Percentiles rank a stretch among this genome's conserved stretches.
Evolutionary conservation across 2,797 vertebrate genomes (phyloP).

Genomic region (Galagoides demidoff): DNA sequence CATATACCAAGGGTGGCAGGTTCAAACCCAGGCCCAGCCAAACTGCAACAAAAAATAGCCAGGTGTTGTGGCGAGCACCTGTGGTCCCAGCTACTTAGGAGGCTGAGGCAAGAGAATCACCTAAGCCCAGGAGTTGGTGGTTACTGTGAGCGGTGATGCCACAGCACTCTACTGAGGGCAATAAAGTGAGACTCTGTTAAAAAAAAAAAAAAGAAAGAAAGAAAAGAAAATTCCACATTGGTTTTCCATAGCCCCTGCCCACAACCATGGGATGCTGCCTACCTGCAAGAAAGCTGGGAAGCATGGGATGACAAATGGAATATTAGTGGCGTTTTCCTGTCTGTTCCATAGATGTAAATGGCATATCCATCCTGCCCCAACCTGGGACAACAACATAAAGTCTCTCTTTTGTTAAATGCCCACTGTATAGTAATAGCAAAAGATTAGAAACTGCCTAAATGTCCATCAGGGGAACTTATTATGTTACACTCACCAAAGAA

Average conservation of each 20-base stretch:
- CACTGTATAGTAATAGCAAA: accelerated
- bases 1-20: no score
- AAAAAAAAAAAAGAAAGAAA: no score
- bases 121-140: no score
- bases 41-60: no score
- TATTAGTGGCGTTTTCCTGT: accelerated
- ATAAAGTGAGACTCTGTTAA: no score
- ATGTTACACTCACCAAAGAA: neutral
- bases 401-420: neutral
- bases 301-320: neutral
- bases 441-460: neutral
- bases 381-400: accelerated
- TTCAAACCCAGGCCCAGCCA: no score
- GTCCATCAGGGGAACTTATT: neutral
- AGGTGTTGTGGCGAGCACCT: no score
- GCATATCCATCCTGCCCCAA: neutral
- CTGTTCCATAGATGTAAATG: neutral
- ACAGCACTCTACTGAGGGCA: no score
- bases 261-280: accelerated
- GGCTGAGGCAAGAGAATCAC: no score
- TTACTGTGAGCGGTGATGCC: no score
- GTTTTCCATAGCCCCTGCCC: neutral
- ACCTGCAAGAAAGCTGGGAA: no score
- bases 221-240: accelerated
- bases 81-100: no score